These are phyloP conservation scores for Heliothis peltigera DNA, from an alignment of 2,888 invertebrate species.

Conservation along the genomic window DNA sequence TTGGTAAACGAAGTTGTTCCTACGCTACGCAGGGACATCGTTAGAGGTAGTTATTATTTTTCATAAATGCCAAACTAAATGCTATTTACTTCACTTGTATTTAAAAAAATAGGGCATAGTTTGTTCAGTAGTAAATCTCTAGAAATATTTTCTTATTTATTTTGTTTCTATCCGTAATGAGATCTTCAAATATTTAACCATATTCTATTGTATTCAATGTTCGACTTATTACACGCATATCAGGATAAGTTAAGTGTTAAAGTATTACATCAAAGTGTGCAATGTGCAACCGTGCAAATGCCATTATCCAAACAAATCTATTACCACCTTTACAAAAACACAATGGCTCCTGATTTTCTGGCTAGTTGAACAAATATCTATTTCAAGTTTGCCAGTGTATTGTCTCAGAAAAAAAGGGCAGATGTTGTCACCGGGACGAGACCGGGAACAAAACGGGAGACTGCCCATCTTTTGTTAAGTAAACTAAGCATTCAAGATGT, in stretches of 20 bases:
- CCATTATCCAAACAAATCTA: constrained; percentile 75
- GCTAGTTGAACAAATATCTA: constrained; percentile 88
- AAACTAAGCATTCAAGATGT: constrained; percentile 86
- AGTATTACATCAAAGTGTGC: constrained; percentile 71
- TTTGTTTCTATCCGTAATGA: constrained; percentile 19
- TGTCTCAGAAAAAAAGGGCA: constrained; percentile 81
- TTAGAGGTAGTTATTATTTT: no score
- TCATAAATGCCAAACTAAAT: no score
- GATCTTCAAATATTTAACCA: constrained; percentile 2
- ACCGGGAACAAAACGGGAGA: constrained; percentile 77
- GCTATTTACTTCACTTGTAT: no score
- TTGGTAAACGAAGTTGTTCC: no score
- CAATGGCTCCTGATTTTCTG: constrained; percentile 87
- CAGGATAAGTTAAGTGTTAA: constrained; percentile 42
- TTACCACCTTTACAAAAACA: constrained; percentile 77
- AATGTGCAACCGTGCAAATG: constrained; percentile 73
- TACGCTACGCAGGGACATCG: no score
- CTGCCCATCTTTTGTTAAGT: constrained; percentile 83
- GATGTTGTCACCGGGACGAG: constrained; percentile 84
- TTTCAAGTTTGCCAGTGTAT: constrained; percentile 81
- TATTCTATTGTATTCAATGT: neutral
- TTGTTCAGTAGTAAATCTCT: constrained; percentile 1
- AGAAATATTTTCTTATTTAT: no score
- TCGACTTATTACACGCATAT: constrained; percentile 17
- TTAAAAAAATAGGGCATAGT: no score